Evolutionary conservation across 1,140 invertebrate species (phyloP).

Genomic region (Uloborus diversus): DNA sequence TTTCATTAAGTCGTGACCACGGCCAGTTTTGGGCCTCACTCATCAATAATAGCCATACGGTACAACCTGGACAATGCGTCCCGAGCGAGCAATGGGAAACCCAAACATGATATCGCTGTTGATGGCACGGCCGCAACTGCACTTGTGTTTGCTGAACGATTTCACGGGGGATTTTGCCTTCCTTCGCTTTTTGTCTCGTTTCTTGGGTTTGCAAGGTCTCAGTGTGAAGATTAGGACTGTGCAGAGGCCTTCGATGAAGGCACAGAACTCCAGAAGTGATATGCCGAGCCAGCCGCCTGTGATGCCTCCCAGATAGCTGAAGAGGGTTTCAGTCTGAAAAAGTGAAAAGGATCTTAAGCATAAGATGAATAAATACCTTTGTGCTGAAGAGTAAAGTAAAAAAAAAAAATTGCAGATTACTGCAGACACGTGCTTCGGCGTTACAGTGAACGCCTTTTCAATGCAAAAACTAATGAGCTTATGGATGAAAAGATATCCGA

Average conservation of each 20-base stretch:
- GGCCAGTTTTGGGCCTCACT: neutral
- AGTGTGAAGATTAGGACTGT: slow-evolving; percentile 13
- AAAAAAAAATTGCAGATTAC: no score
- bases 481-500: no score
- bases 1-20: no score
- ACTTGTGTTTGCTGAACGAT: no score
- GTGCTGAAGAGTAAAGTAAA: no score
- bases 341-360: neutral
- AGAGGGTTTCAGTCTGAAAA: slow-evolving; percentile 27
- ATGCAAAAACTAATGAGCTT: no score
- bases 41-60: slow-evolving; percentile 12
- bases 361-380: no score
- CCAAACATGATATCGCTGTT: neutral
- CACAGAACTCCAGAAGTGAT: slow-evolving; percentile 41
- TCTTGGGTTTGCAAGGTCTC: neutral
- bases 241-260: slow-evolving; percentile 11
- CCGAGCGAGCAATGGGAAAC: neutral
- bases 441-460: no score
- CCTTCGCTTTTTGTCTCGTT: neutral
- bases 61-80: neutral
- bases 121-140: neutral
- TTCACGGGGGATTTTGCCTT: neutral
- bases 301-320: slow-evolving; percentile 45
- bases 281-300: slow-evolving; percentile 44
- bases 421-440: no score